Base-by-base conservation (phyloP, 2,888 invertebrate species). In the Drosophila prostipennis region DNA sequence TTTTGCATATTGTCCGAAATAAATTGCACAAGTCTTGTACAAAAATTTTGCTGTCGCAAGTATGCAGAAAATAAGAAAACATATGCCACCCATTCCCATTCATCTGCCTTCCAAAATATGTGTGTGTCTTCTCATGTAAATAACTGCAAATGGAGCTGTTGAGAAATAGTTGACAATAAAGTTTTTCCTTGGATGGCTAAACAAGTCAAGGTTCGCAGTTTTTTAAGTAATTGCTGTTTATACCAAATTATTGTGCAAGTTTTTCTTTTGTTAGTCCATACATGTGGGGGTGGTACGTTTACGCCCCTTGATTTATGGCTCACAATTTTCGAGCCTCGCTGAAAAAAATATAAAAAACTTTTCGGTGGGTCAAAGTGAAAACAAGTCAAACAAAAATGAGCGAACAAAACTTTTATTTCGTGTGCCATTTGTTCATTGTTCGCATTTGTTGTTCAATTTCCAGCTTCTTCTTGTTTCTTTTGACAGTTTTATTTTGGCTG, bases 151-250 rank as follows among this genome's bases (percentile, higher is more conserved):
- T 75, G 64, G 70, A 72, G 67, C 68, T 65, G 65, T 74, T 76
- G 61, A 75, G 68, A 70, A 77, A 68, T 68, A 78, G 79, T 78
- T 78, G 68, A 57, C 43, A 59, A 74, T 72, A 76, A 82, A 84
- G 40, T 84, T 87, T 74, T 51, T 51, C 43, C 29, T 51, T 53
- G 32, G 8, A 34, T 49, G 46, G 54, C 67, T 71, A 72, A 77
- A 71, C 65, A 73, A 65, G 71, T 78, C 74, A 82, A 72, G 71
- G 72, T 59, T 82, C 67, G 36, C 63, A 71, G 42, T 77, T 65
- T 85, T 75, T 65, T 57, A 83, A 80, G 75, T 86, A 79, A 84
- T 88, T 80, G 88, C 84, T 84, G 80, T 76, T 80, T 78, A 88
- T 84, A 67, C 77, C 75, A 75, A 73, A 79, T 82, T 84, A 74